These are phyloP conservation scores for Panurus biarmicus DNA, from an alignment of 2,113 vertebrate species.

Conservation along the genomic window DNA sequence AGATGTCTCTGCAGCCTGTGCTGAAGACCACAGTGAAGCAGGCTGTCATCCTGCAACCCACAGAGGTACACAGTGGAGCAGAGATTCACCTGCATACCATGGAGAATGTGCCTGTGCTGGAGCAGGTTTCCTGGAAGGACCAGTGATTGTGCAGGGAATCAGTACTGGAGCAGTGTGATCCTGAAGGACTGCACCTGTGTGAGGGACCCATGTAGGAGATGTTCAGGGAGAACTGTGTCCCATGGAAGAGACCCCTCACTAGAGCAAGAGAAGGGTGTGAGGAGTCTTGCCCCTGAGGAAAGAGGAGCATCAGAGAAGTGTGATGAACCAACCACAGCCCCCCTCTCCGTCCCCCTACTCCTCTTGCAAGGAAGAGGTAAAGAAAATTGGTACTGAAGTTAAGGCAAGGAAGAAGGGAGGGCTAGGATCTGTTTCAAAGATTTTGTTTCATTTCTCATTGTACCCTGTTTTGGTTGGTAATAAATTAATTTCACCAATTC, in stretches of 20 bases:
- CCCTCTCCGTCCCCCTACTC: background rate
- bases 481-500: background rate
- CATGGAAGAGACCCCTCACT: background rate
- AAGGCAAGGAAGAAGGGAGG: background rate
- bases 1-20: background rate
- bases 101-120: background rate
- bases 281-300: background rate
- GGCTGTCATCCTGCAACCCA: background rate
- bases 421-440: background rate
- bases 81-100: background rate
- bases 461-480: background rate
- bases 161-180: background rate
- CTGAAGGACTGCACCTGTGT: background rate
- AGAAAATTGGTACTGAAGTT: background rate
- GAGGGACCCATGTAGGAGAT: no score
- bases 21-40: background rate
- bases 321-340: background rate
- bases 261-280: background rate
- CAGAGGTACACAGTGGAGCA: background rate
- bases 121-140: background rate
- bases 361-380: background rate
- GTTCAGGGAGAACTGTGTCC: background rate
- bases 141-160: accelerated
- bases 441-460: background rate
- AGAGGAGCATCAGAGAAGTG: background rate